Conservation (phyloP, 2,113 vertebrate species). For the Ictidomys tridecemlineatus region DNA sequence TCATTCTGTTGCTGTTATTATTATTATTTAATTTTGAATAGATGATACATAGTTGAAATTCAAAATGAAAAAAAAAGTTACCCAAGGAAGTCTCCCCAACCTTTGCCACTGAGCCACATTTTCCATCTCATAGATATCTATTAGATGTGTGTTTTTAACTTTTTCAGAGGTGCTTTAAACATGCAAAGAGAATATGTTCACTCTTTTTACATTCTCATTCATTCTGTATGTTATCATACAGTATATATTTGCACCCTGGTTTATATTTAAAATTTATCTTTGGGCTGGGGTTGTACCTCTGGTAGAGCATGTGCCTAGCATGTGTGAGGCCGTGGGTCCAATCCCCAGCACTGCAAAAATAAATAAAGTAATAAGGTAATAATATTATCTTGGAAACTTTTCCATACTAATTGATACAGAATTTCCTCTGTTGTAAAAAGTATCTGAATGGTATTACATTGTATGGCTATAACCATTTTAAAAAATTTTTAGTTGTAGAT, state of each 20-base stretch:
- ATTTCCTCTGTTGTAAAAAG: background rate
- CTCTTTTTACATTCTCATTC: background rate
- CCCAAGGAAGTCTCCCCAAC: background rate
- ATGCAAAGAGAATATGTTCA: background rate
- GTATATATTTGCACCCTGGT: background rate
- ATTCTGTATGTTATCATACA: background rate
- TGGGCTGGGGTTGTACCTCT: background rate
- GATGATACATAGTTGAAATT: background rate
- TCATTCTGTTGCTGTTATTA: background rate
- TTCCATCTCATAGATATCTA: background rate
- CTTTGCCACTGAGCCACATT: background rate
- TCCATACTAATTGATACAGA: background rate
- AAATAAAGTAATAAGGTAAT: background rate
- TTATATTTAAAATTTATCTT: background rate
- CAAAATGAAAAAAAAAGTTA: background rate
- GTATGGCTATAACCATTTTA: background rate
- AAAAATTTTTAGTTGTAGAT: too few relatives aligned
- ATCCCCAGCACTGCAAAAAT: background rate
- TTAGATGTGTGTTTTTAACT: background rate
- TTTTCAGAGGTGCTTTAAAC: background rate
- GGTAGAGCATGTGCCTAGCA: background rate
- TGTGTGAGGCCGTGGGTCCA: background rate
- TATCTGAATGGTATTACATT: background rate
- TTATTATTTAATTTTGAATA: slow-evolving; percentile 41
- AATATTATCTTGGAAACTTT: background rate